Evolutionary conservation across 1,140 invertebrate genomes (phyloP), one percentile per base, ranked within the genome.

Genomic region (Ceratitis capitata): DNA sequence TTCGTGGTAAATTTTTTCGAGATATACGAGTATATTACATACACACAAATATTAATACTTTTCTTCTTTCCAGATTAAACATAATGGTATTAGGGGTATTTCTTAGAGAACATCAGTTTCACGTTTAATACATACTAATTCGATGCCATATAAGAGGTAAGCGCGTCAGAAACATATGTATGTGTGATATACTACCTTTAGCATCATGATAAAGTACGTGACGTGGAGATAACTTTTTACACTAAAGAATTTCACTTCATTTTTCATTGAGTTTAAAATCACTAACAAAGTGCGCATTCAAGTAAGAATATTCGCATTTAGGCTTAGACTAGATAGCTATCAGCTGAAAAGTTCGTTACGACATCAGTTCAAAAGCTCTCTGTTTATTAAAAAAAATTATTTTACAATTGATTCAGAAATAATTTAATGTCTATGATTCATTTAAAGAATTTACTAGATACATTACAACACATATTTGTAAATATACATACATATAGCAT

Each of bases 21-120:
- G n/a, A 78, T 19, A n/a, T n/a, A n/a, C n/a, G n/a, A n/a, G n/a
- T n/a, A n/a, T n/a, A n/a, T n/a, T n/a, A n/a, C n/a, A n/a, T n/a
- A n/a, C n/a, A n/a, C n/a, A n/a, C n/a, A n/a, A n/a, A n/a, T n/a
- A n/a, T n/a, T n/a, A n/a, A n/a, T n/a, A n/a, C n/a, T n/a, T n/a
- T n/a, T 74, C 26, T 82, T 45, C 29, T 84, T 84, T n/a, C 0
- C 51, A 86, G 86, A 86, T 86, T 19, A 86, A 84, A 84, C 29
- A 83, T 16, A 85, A 69, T 84, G 86, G 86, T 9, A 85, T 86
- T 35, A 82, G 85, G n/a, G 85, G 69, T 78, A 47, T 86, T 84
- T 74, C 85, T 23, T 83, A 83, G 51, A 12, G 3, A 42, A n/a
- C 29, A 42, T 7, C 9, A 2, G 7, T 26, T 61, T 26, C 12